Evolutionary conservation across 2,797 vertebrate genomes (phyloP), one percentile per base, ranked within the genome.

Genomic region (Dryobates pubescens): DNA sequence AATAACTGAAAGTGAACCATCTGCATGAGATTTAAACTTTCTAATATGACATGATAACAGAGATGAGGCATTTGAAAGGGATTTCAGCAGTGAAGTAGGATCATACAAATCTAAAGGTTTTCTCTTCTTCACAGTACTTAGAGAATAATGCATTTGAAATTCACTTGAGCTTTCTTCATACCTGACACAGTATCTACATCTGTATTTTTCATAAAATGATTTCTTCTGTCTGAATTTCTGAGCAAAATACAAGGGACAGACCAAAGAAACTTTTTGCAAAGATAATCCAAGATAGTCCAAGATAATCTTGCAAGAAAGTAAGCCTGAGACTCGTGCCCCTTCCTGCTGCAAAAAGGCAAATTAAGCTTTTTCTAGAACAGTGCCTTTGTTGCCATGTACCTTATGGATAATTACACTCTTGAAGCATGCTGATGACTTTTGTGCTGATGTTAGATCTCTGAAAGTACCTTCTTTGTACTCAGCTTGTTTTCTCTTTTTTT

Each of bases 401-500:
- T 51, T 65, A 4, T 8, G 64, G 63, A 38, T 23, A 17, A 1
- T 38, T 26, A 4, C 2, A 19, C 8, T 67, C 32, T 54, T 20
- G 4, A 74, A 83, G 74, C 65, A 24, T 74, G 53, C 58, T 82
- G 62, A 23, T 30, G 7, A 2, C 62, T 71, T 63, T 24, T 80
- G 18, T 90, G 51, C 73, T 45, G 78, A 74, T 30, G 29, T 34
- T 67, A 41, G 41, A 27, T 81, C n/a, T 78, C 59, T 59, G 43
- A 14, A 51, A 74, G 32, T 68, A 2, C 29, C 10, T 77, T 17
- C 43, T 45, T 58, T 64, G 32, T 69, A 51, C 80, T 95, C 80
- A 84, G n/a, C 71, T 76, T 92, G 72, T 63, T 88, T 74, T 88
- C 87, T 51, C 58, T 92, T 88, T 90, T 93, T 83, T 69, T 85